phyloP scores from a whole-genome alignment of 2,797 vertebrate species.

The Helicolenus hilgendorfi region DNA sequence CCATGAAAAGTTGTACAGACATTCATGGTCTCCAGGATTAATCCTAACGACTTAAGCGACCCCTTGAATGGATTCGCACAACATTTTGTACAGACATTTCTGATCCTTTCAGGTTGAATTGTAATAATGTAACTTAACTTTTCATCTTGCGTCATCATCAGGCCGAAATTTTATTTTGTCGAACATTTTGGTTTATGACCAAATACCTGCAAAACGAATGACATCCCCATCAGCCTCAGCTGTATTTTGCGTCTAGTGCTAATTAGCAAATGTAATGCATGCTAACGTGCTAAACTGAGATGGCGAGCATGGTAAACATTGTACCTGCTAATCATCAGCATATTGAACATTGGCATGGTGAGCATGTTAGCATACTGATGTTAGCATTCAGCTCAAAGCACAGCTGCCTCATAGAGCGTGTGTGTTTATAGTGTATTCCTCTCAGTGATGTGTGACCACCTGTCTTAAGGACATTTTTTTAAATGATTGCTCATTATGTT shows the following conservation, averaged over 20 bases:
- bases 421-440: neutral
- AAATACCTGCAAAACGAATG: neutral
- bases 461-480: constrained; percentile 10
- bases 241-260: neutral
- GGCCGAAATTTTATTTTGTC: neutral
- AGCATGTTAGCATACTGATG: neutral
- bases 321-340: neutral
- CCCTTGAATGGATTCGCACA: neutral
- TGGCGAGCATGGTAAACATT: neutral
- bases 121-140: neutral
- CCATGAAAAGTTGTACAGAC: neutral
- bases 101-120: neutral
- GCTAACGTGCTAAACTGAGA: neutral
- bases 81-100: neutral
- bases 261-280: neutral
- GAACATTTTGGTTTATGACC: neutral
- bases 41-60: neutral
- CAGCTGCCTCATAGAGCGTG: neutral
- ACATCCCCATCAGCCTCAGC: neutral
- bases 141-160: neutral
- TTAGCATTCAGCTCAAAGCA: neutral
- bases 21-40: neutral
- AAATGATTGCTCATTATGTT: neutral
- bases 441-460: constrained; percentile 12
- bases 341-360: neutral